Conservation (phyloP, 2,113 vertebrate species). For the Clarias gariepinus region DNA sequence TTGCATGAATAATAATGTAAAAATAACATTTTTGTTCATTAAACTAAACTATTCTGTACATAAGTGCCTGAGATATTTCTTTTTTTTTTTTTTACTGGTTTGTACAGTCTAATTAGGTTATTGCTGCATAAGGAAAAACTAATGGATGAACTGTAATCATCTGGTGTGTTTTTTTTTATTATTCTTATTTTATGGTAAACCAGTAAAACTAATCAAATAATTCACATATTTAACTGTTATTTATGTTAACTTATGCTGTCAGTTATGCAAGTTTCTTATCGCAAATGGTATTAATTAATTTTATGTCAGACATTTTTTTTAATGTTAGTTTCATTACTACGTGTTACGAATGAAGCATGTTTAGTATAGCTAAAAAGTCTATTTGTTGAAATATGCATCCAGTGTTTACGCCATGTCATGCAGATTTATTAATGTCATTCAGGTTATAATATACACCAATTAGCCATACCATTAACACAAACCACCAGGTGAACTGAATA, state of each 20-base stretch:
- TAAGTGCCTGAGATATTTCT: not conserved
- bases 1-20: no score
- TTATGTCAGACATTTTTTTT: not conserved
- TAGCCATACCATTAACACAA: no score
- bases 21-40: not conserved
- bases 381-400: not conserved
- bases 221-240: not conserved
- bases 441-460: not conserved
- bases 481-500: no score
- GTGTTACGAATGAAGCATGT: no score
- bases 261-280: no score
- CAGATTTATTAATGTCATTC: not conserved
- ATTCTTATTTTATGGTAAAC: not conserved
- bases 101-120: not conserved
- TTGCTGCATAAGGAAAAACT: not conserved
- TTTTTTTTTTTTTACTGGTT: not conserved
- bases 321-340: not conserved
- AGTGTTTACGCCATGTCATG: not conserved
- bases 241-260: not conserved
- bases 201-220: not conserved
- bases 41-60: not conserved
- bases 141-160: not conserved
- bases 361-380: not conserved
- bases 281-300: no score
- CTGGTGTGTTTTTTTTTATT: not conserved